These are phyloP conservation scores for Macquaria australasica DNA, from an alignment of 2,113 vertebrate genomes.

Conservation along the genomic window DNA sequence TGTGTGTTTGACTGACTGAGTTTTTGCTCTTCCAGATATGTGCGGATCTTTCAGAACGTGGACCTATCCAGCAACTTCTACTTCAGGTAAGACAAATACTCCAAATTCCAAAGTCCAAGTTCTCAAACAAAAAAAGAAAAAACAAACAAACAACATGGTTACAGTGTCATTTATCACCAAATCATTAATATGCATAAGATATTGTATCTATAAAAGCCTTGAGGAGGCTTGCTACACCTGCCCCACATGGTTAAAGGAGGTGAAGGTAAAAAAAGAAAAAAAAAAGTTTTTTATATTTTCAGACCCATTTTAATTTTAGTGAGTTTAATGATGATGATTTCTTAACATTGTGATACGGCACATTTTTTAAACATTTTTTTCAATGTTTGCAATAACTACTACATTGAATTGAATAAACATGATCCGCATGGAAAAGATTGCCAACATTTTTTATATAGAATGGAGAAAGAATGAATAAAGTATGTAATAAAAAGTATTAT, in stretches of 20 bases:
- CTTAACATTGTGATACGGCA: too few species aligned
- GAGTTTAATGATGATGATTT: too few species aligned
- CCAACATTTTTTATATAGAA: too few species aligned
- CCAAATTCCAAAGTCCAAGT: neutral
- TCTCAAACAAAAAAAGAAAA: neutral
- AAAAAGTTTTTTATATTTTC: too few species aligned
- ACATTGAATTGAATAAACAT: too few species aligned
- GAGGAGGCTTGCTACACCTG: neutral
- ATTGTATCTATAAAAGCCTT: neutral
- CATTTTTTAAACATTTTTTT: too few species aligned
- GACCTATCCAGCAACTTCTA: constrained; percentile 99
- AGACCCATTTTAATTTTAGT: too few species aligned
- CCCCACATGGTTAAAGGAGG: neutral
- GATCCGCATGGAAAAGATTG: too few species aligned
- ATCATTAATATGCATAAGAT: neutral
- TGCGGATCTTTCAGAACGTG: constrained; percentile 98
- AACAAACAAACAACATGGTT: neutral
- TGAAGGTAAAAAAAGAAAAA: too few species aligned
- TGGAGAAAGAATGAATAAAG: neutral
- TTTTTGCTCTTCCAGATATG: constrained; percentile 85
- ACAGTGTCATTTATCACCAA: neutral
- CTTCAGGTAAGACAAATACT: constrained; percentile 89
- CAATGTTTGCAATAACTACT: too few species aligned
- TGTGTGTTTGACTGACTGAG: neutral
- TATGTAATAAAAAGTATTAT: neutral